A percentile compares a stretch with the other conserved stretches of the same genome.
These are phyloP conservation scores for Drosophila tristis DNA, from an alignment of 1,140 invertebrate genomes.

Conservation along the genomic window DNA sequence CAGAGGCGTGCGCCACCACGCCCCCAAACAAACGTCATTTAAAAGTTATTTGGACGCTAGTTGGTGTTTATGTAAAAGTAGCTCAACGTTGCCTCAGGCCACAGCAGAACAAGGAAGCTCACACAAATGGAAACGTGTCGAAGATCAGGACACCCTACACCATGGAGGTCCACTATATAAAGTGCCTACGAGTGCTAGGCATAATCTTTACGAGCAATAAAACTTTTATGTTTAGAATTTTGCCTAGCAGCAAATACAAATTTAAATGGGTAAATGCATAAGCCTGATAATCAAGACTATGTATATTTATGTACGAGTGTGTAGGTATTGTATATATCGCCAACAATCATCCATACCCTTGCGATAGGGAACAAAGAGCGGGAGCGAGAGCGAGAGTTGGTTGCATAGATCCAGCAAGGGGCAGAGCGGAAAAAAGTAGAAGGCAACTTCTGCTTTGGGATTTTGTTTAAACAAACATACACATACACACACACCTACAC, in stretches of 20 bases:
- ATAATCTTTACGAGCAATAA: too few relatives aligned
- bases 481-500: conserved; percentile 26
- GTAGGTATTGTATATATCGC: too few relatives aligned
- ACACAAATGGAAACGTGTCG: too few relatives aligned
- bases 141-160: too few relatives aligned
- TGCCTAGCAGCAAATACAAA: too few relatives aligned
- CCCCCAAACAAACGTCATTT: conserved; percentile 74
- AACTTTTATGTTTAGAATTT: too few relatives aligned
- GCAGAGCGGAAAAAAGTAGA: conserved; percentile 3
- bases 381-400: background rate
- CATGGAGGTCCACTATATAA: too few relatives aligned
- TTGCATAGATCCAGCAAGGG: conserved; percentile 1
- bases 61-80: conserved; percentile 81
- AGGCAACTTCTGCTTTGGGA: conserved; percentile 43
- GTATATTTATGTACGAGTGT: too few relatives aligned
- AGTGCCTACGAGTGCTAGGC: too few relatives aligned
- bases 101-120: background rate
- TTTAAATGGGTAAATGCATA: too few relatives aligned
- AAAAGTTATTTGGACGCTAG: conserved; percentile 80
- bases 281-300: too few relatives aligned
- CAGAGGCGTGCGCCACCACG: conserved; percentile 57
- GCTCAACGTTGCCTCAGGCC: conserved; percentile 42
- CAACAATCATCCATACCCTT: too few relatives aligned
- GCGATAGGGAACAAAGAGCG: background rate
- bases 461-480: conserved; percentile 70